Conservation (phyloP, 2,113 vertebrate species). For the Bambusicola thoracicus region DNA sequence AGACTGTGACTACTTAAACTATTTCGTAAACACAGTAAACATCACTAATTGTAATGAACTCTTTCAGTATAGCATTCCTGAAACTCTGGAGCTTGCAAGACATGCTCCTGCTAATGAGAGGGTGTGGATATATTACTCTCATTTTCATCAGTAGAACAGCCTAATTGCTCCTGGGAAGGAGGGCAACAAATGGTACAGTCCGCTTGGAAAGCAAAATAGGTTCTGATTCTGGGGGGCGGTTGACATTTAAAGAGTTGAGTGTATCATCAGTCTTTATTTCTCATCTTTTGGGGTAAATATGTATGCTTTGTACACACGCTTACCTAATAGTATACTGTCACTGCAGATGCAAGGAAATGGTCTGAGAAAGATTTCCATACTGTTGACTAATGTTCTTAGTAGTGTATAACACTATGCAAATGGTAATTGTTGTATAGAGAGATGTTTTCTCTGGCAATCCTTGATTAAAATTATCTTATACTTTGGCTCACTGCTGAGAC, state of each 20-base stretch:
- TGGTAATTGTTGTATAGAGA: slow-evolving; percentile 38
- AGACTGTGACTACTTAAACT: neutral
- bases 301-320: neutral
- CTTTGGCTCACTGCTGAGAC: slow-evolving; percentile 33
- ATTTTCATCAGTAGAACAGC: neutral
- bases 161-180: slow-evolving; percentile 17
- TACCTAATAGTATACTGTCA: neutral
- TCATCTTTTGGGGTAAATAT: neutral
- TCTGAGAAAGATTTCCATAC: neutral
- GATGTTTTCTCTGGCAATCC: slow-evolving; percentile 30
- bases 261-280: neutral
- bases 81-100: slow-evolving; percentile 35
- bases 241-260: neutral
- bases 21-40: neutral
- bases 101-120: neutral
- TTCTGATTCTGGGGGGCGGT: neutral
- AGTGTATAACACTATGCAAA: neutral
- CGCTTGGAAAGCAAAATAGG: neutral
- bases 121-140: neutral
- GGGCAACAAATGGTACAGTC: neutral
- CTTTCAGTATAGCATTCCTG: neutral
- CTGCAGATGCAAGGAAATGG: neutral
- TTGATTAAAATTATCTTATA: slow-evolving; percentile 47
- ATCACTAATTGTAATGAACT: neutral
- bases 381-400: slow-evolving; percentile 35